These are phyloP conservation scores for Rotaria magnacalcarata DNA, from an alignment of 2,888 invertebrate genomes.

Conservation along the genomic window DNA sequence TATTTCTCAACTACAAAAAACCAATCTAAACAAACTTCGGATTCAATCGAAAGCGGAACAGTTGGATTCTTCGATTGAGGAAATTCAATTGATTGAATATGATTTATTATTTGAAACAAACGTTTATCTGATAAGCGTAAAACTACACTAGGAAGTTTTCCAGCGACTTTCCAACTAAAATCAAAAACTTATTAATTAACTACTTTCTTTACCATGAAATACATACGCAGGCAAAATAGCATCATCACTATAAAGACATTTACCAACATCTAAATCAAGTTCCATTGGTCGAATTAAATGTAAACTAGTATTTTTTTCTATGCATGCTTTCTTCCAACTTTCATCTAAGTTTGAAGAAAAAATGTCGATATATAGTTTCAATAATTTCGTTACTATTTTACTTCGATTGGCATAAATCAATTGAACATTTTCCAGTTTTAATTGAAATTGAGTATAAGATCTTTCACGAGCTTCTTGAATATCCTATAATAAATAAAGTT, in stretches of 20 bases:
- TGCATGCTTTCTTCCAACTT: neutral
- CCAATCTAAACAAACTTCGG: neutral
- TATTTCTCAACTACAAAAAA: too few species aligned
- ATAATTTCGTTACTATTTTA: neutral
- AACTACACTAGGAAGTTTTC: constrained; percentile 62
- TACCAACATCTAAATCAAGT: constrained; percentile 37
- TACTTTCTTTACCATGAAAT: neutral
- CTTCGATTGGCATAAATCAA: neutral
- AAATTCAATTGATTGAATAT: constrained; percentile 62
- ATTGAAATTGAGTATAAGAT: constrained; percentile 4
- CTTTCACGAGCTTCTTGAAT: neutral
- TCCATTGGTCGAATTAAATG: constrained; percentile 35
- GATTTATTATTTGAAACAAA: constrained; percentile 61
- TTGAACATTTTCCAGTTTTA: constrained; percentile 21
- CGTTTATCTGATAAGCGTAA: constrained; percentile 62
- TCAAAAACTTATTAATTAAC: neutral
- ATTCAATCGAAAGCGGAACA: neutral
- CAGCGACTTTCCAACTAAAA: constrained; percentile 66
- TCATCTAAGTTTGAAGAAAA: neutral
- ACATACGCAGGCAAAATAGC: constrained; percentile 35
- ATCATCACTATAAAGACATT: constrained; percentile 43
- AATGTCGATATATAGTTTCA: neutral
- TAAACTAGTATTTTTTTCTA: neutral
- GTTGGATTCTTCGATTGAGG: constrained; percentile 52
- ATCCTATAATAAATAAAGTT: neutral